phyloP scores from a whole-genome alignment of 2,888 invertebrate species.

The Drosophila mercatorum region DNA sequence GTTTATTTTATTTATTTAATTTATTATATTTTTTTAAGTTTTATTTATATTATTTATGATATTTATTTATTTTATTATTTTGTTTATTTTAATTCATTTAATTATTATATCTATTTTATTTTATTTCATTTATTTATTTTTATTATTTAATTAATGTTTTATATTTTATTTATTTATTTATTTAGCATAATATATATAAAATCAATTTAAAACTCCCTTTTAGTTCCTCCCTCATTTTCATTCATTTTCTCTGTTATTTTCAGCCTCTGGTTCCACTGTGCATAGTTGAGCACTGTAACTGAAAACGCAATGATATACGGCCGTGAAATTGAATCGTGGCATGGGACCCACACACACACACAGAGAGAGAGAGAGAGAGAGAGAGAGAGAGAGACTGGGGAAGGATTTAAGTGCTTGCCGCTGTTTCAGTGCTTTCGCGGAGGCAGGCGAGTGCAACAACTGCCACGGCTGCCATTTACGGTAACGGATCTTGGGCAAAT shows the following conservation, averaged over 20 bases:
- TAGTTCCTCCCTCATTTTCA: not conserved
- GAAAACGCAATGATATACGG: conserved; percentile 81
- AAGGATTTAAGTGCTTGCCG: conserved; percentile 73
- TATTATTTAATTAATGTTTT: too few species aligned
- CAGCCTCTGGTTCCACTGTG: conserved; percentile 9
- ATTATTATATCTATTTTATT: too few species aligned
- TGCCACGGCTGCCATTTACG: conserved; percentile 8
- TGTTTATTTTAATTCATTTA: too few species aligned
- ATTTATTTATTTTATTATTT: too few species aligned
- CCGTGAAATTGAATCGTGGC: conserved; percentile 71
- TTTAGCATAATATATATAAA: not conserved
- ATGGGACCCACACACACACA: conserved; percentile 36
- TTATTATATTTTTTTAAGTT: too few species aligned
- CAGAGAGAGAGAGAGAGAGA: too few species aligned
- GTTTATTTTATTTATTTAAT: too few species aligned
- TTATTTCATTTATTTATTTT: too few species aligned
- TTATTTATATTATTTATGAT: too few species aligned
- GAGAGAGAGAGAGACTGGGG: conserved; percentile 19
- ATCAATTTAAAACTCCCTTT: not conserved
- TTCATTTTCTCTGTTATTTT: not conserved
- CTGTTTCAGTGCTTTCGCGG: conserved; percentile 33
- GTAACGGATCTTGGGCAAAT: conserved; percentile 46
- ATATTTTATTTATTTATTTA: too few species aligned
- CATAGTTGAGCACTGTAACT: conserved; percentile 52
- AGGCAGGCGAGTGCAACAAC: not conserved